Evolutionary conservation across 2,888 invertebrate species (phyloP).

Genomic region (Clanis bilineata): DNA sequence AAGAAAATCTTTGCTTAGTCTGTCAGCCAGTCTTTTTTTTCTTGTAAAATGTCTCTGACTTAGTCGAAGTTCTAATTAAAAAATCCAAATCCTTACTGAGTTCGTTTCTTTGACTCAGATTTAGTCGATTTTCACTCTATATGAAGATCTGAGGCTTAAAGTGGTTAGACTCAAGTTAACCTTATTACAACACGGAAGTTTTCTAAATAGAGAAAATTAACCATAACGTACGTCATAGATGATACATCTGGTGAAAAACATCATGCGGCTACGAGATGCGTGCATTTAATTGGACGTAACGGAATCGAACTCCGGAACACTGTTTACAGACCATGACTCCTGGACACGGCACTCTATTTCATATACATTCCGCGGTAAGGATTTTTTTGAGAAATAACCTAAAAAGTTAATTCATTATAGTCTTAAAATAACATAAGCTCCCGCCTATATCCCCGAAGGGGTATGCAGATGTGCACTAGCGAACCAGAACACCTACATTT

Average conservation of each 20-base stretch:
- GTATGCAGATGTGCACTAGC: too few relatives aligned
- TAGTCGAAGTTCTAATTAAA: too few relatives aligned
- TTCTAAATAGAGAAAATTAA: conserved; percentile 14
- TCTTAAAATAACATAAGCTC: not conserved
- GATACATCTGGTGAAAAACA: conserved; percentile 14
- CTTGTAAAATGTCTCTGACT: too few relatives aligned
- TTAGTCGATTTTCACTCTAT: too few relatives aligned
- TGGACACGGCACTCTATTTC: conserved; percentile 28
- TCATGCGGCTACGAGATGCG: conserved; percentile 37
- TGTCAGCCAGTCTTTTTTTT: too few relatives aligned
- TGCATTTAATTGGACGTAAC: conserved; percentile 51
- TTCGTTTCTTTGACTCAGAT: too few relatives aligned
- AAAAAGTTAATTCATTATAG: not conserved
- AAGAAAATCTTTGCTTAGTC: too few relatives aligned
- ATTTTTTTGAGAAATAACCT: conserved; percentile 15
- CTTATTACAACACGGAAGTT: not conserved
- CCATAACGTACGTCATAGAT: conserved; percentile 2
- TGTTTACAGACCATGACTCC: conserved; percentile 44
- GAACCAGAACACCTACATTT: too few relatives aligned
- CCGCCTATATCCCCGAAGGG: not conserved
- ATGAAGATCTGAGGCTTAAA: too few relatives aligned
- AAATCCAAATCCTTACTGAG: too few relatives aligned
- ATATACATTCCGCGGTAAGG: conserved; percentile 19
- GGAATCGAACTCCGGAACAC: conserved; percentile 54
- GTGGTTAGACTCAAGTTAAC: not conserved